Base-by-base conservation (phyloP, 2,797 vertebrate species). In the Myotis planiceps region DNA sequence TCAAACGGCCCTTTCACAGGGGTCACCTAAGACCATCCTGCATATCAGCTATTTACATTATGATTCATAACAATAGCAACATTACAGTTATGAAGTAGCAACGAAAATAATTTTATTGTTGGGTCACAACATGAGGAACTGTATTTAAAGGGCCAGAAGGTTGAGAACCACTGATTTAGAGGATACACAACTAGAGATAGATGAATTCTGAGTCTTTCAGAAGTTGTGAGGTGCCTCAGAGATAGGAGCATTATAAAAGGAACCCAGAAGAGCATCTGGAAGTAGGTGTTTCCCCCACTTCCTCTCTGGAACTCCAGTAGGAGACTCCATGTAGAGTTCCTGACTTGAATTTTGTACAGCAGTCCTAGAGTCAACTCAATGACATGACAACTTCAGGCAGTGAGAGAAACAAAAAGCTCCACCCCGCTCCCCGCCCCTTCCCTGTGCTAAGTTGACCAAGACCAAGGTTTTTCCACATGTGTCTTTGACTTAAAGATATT, bases 361-460 rank as follows among this genome's bases (percentile, higher is more conserved):
- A 32, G 29, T 16, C 12, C 6, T n/a, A 32, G 12, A 5, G 3
- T 25, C 69, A 15, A 39, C 2, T 42, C 21, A 18, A 3, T 18
- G 39, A 25, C 16, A 13, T 1, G 37, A 3, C 7, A 9, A 55
- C 45, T 42, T 66, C 58, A 66, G 18, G 7, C 1, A 25, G 19
- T 29, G 32, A 80, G 23, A 86, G 23, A 87, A 42, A 7, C 27
- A 79, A 53, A 83, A 55, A 60, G 16, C 7, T 0, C 0, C 13
- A 21, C 1, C 29, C 0, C 3, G 9, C 21, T 3, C 1, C 14
- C 16, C 1, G 16, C 0, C 1, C 15, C 12, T 3, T 4, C 0
- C 76, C 45, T 49, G 29, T 9, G 29, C 58, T 78, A 32, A 65
- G 42, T 25, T 47, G 32, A 45, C 3, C 8, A 63, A 76, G 39